These are phyloP conservation scores for Stylophora pistillata DNA, from an alignment of 64 coral and sea anemone species.

Conservation along the genomic window DNA sequence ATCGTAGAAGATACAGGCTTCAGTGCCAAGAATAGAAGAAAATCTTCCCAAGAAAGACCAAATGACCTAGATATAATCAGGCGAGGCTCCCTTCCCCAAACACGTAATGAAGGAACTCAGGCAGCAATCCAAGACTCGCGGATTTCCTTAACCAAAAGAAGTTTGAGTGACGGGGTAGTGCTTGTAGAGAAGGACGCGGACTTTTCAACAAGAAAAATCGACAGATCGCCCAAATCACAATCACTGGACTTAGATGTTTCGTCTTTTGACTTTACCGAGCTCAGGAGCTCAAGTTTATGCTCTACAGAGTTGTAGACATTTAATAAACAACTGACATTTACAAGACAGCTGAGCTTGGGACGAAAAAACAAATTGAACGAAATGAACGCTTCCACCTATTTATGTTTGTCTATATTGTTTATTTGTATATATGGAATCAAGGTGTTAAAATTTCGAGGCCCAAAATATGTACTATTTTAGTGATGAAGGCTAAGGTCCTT, in stretches of 20 bases:
- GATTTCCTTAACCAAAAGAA: background rate
- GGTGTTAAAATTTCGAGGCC: background rate
- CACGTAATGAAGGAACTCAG: background rate
- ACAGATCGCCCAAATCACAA: background rate
- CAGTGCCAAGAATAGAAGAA: slow-evolving; percentile 18
- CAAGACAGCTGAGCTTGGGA: background rate
- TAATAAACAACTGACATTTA: background rate
- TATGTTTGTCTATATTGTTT: slow-evolving; percentile 17
- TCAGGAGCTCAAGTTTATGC: slow-evolving; percentile 15
- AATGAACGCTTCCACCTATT: background rate
- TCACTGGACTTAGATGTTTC: slow-evolving; percentile 29
- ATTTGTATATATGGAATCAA: slow-evolving; percentile 30
- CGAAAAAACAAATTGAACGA: background rate
- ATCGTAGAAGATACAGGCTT: slow-evolving; percentile 36
- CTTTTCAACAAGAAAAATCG: background rate
- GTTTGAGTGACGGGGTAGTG: background rate
- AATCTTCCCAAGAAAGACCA: slow-evolving; percentile 13
- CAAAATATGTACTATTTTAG: background rate
- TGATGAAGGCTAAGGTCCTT: background rate
- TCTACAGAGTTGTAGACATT: slow-evolving; percentile 25
- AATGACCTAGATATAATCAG: background rate
- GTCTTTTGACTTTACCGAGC: slow-evolving; percentile 19
- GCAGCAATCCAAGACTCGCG: background rate
- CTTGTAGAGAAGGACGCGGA: background rate
- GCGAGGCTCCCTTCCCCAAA: slow-evolving; percentile 3